Base-by-base conservation (phyloP, 1,140 invertebrate genomes). In the Myzus persicae region DNA sequence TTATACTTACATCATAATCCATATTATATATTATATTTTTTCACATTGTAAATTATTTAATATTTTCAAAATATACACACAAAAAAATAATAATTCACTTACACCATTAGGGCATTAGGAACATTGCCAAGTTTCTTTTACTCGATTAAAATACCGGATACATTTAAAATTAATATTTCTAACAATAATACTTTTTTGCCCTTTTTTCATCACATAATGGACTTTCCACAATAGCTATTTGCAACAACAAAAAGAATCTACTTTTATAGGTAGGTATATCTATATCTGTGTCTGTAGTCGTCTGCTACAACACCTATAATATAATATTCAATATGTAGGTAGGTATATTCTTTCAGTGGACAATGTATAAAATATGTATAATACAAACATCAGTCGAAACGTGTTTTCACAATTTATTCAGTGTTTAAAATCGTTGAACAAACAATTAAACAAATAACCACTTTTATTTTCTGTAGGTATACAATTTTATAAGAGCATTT, bases 161-260 rank as follows among this genome's bases (percentile, higher is more conserved):
- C 26, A 22, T 89, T 51, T 51, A 89, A 51, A 89, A 38, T 89
- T 89, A 51, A 89, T 51, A 89, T 87, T n/a, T n/a, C 26, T 46
- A 8, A 87, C 84, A 87, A 87, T 88, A 51, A 20, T 36, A 38
- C 9, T 18, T 48, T 89, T 89, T 89, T 51, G 22, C 51, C 46
- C n/a, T 89, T 89, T 89, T 22, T 51, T 31, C n/a, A 51, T 89
- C 31, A 51, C 11, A 89, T 38, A 51, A 84, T 42, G 82, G 40
- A 84, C 22, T 67, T n/a, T 67, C 31, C 59, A n/a, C 26, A 84
- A 84, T 42, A 40, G 22, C 36, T 84, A 40, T 84, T 40, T 84
- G 26, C 26, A 44, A n/a, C 31, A 44, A 87, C 42, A 87, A n/a
- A 46, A n/a, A 46, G 31, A 44, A 44, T 87, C 42, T 87, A 46